Evolutionary conservation across 2,113 vertebrate genomes (phyloP).

Genomic region (Ameiurus melas): DNA sequence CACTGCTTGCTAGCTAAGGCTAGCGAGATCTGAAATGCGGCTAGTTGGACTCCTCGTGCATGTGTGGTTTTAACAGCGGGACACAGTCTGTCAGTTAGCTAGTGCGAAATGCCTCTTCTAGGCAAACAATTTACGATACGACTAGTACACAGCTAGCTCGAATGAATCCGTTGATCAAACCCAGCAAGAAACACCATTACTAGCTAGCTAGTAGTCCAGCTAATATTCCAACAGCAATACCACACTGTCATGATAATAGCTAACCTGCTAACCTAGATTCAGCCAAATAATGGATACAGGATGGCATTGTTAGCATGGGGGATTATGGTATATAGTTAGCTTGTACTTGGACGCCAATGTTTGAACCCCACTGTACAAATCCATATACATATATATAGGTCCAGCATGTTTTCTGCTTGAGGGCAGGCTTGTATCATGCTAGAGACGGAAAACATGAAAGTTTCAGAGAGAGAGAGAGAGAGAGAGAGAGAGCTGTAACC

Average conservation of each 20-base stretch:
- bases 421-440: neutral
- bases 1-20: neutral
- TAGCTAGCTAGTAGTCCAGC: neutral
- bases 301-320: neutral
- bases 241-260: neutral
- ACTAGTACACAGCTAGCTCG: neutral
- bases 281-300: neutral
- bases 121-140: neutral
- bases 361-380: neutral
- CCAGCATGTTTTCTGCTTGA: neutral
- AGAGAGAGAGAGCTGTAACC: neutral
- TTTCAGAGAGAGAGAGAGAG: slow-evolving; percentile 33
- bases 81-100: neutral
- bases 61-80: neutral
- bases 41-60: neutral
- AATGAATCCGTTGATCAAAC: neutral
- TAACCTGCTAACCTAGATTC: neutral
- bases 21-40: neutral
- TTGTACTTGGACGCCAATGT: neutral
- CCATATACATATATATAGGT: neutral
- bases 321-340: neutral
- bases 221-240: neutral
- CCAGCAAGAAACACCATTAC: neutral
- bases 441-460: slow-evolving; percentile 31
- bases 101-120: neutral